phyloP scores from a whole-genome alignment of 2,888 invertebrate species.

The Sphaerophoria taeniata region DNA sequence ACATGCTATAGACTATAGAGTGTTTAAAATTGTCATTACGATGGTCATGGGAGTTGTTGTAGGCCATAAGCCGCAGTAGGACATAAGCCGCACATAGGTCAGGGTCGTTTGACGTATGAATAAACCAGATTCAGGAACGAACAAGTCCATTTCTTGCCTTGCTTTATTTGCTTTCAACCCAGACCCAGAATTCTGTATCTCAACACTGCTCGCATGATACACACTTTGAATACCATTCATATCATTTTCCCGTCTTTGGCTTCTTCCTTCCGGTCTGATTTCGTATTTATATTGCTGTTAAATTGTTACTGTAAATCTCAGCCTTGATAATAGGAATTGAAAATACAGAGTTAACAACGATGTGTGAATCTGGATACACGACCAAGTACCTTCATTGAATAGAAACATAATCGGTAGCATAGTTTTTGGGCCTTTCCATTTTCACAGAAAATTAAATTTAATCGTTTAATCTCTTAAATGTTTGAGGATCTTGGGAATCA shows the following conservation, averaged over 20 bases:
- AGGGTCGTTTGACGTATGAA: constrained; percentile 38
- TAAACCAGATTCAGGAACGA: background rate
- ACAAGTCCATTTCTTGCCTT: background rate
- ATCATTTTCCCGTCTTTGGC: background rate
- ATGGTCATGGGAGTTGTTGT: constrained; percentile 42
- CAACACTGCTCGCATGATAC: constrained; percentile 2
- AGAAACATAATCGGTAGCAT: constrained; percentile 20
- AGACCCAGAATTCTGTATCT: background rate
- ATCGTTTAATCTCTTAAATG: constrained; percentile 31
- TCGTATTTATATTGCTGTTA: constrained; percentile 5
- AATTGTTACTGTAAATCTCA: constrained; percentile 41
- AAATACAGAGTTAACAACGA: constrained; percentile 39
- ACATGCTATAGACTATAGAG: constrained; percentile 46
- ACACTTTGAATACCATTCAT: constrained; percentile 5
- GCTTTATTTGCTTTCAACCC: background rate
- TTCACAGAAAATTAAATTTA: constrained; percentile 43
- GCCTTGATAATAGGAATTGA: constrained; percentile 45
- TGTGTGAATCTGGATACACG: constrained; percentile 52
- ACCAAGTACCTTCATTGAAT: constrained; percentile 30
- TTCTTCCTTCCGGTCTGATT: background rate
- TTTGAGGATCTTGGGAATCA: constrained; percentile 30
- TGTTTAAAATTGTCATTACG: constrained; percentile 66
- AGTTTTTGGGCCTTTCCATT: constrained; percentile 23
- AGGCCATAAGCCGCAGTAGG: no score
- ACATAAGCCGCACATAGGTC: constrained; percentile 52